Evolutionary conservation across 1,140 invertebrate species (phyloP).

Genomic region (Brachionus calyciflorus): DNA sequence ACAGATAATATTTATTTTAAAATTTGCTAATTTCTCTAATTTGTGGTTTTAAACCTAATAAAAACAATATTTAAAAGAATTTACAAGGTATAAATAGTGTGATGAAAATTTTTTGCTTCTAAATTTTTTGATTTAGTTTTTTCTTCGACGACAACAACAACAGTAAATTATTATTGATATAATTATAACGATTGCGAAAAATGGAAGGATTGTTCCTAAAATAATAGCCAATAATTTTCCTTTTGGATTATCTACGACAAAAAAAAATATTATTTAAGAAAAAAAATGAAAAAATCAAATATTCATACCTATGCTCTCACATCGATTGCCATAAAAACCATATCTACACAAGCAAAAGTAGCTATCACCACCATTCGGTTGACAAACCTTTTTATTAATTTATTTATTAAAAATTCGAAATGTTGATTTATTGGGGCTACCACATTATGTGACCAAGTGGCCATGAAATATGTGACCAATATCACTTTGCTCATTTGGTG

Average conservation of each 20-base stretch:
- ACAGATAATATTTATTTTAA: no score
- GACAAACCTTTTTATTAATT: conserved; percentile 27
- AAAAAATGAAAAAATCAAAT: not conserved
- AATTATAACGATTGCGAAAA: conserved; percentile 39
- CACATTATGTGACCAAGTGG: no score
- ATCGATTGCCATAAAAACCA: conserved; percentile 21
- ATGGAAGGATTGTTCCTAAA: conserved; percentile 38
- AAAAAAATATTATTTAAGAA: not conserved
- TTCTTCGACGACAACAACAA: conserved; percentile 7
- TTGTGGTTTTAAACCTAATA: no score
- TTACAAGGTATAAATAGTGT: no score
- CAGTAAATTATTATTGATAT: conserved; percentile 9
- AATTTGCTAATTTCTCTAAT: no score
- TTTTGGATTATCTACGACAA: conserved; percentile 34
- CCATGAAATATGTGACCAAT: no score
- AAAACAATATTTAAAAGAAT: no score
- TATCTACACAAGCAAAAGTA: conserved; percentile 33
- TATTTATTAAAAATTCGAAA: no score
- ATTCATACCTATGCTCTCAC: not conserved
- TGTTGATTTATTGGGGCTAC: no score
- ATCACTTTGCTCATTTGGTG: no score
- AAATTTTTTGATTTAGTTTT: not conserved
- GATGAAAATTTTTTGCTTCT: no score
- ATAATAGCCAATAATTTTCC: conserved; percentile 33
- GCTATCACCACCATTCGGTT: conserved; percentile 6